A percentile compares a stretch with the other conserved stretches of the same genome.
Evolutionary conservation across 2,888 invertebrate genomes (phyloP).

Genomic region (Clusia tigrina): DNA sequence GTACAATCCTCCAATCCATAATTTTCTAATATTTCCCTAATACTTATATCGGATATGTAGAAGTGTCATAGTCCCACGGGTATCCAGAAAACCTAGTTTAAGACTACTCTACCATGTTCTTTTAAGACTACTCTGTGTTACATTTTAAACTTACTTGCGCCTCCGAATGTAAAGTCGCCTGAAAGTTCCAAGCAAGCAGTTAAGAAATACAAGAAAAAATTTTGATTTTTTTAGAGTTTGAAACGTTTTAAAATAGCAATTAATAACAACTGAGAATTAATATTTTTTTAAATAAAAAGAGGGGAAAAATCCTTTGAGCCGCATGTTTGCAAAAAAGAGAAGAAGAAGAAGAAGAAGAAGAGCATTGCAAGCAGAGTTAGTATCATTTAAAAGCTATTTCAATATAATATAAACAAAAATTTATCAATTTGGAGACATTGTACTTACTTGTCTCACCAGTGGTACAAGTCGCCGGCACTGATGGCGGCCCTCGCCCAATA

Average conservation of each 20-base stretch:
- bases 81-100: too few relatives aligned
- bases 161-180: conserved; percentile 81
- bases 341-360: too few relatives aligned
- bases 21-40: too few relatives aligned
- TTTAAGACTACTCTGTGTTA: not conserved
- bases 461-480: conserved; percentile 87
- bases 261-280: conserved; percentile 25
- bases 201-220: conserved; percentile 26
- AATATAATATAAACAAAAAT: too few relatives aligned
- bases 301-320: conserved; percentile 35
- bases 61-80: too few relatives aligned
- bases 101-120: too few relatives aligned
- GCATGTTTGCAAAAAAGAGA: not conserved
- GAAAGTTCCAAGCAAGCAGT: conserved; percentile 34
- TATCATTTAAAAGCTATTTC: conserved; percentile 9
- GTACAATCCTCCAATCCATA: too few relatives aligned
- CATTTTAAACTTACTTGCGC: conserved; percentile 70
- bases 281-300: conserved; percentile 20
- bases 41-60: too few relatives aligned
- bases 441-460: conserved; percentile 95
- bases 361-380: too few relatives aligned
- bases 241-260: conserved; percentile 31
- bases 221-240: conserved; percentile 12
- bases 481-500: conserved; percentile 91
- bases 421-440: too few relatives aligned